phyloP scores from a whole-genome alignment of 2,888 invertebrate species.

The Pseudococcus jackbeardsleyi region DNA sequence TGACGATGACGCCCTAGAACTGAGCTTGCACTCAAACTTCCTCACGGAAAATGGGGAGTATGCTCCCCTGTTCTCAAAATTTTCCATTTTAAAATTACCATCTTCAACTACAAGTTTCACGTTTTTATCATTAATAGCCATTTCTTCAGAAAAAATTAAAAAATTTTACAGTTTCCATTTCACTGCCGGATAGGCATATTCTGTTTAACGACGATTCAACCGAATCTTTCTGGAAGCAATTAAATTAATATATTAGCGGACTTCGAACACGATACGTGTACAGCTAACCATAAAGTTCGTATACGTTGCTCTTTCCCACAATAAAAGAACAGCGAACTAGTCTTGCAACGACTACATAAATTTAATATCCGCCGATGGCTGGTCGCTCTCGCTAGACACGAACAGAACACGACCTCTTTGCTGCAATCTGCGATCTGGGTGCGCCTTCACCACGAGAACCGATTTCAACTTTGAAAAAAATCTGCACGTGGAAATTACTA shows the following conservation, averaged over 20 bases:
- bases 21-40: too few species aligned
- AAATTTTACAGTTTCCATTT: too few species aligned
- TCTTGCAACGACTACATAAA: background rate
- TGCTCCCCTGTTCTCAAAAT: too few species aligned
- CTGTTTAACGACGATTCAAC: too few species aligned
- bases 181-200: background rate
- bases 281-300: background rate
- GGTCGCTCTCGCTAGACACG: background rate
- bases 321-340: background rate
- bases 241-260: too few species aligned
- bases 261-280: background rate
- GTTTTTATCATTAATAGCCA: too few species aligned
- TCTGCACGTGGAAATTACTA: background rate
- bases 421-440: conserved; percentile 2
- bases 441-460: background rate
- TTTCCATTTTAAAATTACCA: too few species aligned
- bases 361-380: conserved; percentile 7
- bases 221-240: background rate
- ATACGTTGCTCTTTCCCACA: conserved; percentile 8
- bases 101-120: too few species aligned
- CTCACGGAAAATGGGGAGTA: too few species aligned
- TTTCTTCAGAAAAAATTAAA: too few species aligned
- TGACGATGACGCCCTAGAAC: too few species aligned
- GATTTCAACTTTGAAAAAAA: background rate
- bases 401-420: background rate